Conservation (phyloP, 2,888 invertebrate genomes). For the Macrophya annulata region DNA sequence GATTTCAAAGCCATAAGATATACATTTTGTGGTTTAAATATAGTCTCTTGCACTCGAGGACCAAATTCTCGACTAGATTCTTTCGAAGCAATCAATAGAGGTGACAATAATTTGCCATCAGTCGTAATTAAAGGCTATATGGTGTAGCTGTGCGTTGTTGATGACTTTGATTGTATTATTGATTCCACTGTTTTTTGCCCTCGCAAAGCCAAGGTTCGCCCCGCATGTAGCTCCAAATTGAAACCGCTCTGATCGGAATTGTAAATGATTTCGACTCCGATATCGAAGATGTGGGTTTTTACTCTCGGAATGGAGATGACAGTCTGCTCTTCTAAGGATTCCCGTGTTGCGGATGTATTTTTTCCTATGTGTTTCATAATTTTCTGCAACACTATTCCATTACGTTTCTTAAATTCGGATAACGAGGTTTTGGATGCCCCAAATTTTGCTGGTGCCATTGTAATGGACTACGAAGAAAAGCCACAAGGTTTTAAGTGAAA, state of each 20-base stretch:
- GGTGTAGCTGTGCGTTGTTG: background rate
- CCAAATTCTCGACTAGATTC: too few species aligned
- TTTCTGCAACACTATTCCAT: background rate
- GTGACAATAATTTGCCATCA: background rate
- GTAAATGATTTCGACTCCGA: background rate
- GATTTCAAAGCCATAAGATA: too few species aligned
- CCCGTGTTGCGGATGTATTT: background rate
- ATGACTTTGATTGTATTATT: too few species aligned
- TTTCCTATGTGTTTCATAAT: background rate
- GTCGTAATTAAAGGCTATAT: background rate
- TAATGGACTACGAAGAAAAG: too few species aligned
- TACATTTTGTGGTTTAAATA: too few species aligned
- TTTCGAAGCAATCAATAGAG: background rate
- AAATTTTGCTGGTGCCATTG: conserved; percentile 1
- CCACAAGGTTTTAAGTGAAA: too few species aligned
- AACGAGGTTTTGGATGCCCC: background rate
- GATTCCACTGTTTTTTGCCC: too few species aligned
- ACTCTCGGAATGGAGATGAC: background rate
- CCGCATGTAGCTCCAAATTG: background rate
- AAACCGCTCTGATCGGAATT: background rate
- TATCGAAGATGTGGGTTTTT: background rate
- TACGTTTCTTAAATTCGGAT: background rate
- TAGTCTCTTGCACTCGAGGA: too few species aligned
- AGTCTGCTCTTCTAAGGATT: background rate
- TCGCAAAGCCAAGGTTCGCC: too few species aligned